phyloP scores from a whole-genome alignment of 2,113 vertebrate genomes.

The Merops nubicus region DNA sequence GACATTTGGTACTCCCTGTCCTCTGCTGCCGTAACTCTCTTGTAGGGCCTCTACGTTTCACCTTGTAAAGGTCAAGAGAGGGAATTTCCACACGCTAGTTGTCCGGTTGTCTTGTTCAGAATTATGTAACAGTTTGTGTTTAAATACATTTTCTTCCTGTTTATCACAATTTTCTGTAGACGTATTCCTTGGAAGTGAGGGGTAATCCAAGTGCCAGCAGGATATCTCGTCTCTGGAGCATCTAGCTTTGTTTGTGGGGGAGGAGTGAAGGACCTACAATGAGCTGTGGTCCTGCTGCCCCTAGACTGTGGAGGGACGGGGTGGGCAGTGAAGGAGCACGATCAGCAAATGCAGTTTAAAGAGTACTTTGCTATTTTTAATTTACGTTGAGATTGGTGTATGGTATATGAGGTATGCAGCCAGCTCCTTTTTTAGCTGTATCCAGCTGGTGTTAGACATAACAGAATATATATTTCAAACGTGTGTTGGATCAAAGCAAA shows the following conservation, averaged over 20 bases:
- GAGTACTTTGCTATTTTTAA: not conserved
- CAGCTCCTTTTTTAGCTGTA: not conserved
- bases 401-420: not conserved
- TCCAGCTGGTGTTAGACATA: not conserved
- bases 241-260: accelerated
- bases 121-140: not conserved
- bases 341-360: not conserved
- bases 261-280: not conserved
- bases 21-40: not conserved
- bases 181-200: not conserved
- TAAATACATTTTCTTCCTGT: conserved; percentile 8
- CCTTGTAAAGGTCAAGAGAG: conserved; percentile 18
- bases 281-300: not conserved
- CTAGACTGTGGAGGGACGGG: not conserved
- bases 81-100: conserved; percentile 13
- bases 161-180: not conserved
- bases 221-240: not conserved
- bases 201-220: not conserved
- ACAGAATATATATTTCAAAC: not conserved
- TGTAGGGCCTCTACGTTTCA: not conserved
- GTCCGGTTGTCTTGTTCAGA: not conserved
- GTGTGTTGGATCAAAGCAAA: conserved; percentile 36
- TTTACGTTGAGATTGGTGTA: not conserved
- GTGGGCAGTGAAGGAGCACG: not conserved
- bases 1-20: not conserved